Percentiles rank a stretch among this genome's conserved stretches.
Conservation (phyloP, 2,113 vertebrate species). For the Verasper variegatus region DNA sequence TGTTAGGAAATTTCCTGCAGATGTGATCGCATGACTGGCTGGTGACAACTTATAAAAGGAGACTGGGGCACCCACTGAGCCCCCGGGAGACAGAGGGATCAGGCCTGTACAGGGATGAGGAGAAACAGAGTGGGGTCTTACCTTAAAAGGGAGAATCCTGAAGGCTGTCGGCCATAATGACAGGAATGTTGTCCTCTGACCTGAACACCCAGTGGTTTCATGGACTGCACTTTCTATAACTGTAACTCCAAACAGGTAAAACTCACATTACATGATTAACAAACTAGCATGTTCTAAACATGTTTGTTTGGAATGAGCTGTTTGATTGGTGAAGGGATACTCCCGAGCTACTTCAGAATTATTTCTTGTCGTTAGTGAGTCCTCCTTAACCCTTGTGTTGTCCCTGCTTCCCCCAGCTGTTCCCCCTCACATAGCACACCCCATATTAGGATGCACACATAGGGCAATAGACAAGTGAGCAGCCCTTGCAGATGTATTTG, state of each 20-base stretch:
- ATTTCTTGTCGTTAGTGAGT: too few relatives aligned
- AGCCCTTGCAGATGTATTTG: too few relatives aligned
- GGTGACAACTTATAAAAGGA: slow-evolving; percentile 74
- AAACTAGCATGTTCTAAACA: background rate
- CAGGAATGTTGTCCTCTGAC: slow-evolving; percentile 64
- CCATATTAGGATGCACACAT: too few relatives aligned
- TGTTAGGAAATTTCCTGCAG: slow-evolving; percentile 67
- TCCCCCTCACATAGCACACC: too few relatives aligned
- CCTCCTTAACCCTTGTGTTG: too few relatives aligned
- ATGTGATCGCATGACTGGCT: slow-evolving; percentile 72
- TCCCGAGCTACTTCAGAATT: too few relatives aligned
- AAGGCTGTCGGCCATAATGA: slow-evolving; percentile 44
- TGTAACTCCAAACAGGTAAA: slow-evolving; percentile 21
- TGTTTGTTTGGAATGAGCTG: too few relatives aligned
- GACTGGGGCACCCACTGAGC: slow-evolving; percentile 52
- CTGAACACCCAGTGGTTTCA: slow-evolving; percentile 31
- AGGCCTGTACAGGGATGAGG: slow-evolving; percentile 39
- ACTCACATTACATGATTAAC: background rate
- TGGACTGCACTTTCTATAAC: slow-evolving; percentile 13
- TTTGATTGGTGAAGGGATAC: too few relatives aligned
- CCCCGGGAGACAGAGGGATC: slow-evolving; percentile 49
- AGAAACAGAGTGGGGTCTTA: slow-evolving; percentile 67
- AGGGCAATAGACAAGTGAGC: too few relatives aligned
- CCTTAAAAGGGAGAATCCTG: slow-evolving; percentile 83
- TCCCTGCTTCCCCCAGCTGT: too few relatives aligned